These are phyloP conservation scores for Gallinago media DNA, from an alignment of 2,113 vertebrate species.

Conservation along the genomic window DNA sequence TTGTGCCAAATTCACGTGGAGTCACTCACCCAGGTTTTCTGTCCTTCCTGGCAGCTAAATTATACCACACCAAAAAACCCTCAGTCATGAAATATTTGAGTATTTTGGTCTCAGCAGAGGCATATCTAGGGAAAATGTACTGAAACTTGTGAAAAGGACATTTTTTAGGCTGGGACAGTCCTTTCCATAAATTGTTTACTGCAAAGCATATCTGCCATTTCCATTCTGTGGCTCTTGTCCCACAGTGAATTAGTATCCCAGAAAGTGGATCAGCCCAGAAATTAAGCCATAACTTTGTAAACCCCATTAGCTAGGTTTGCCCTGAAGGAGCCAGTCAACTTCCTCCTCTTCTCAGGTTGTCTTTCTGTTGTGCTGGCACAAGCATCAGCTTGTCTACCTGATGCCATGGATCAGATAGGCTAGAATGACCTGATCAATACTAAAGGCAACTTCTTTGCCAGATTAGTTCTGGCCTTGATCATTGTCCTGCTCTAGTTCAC, in stretches of 20 bases:
- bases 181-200: not conserved
- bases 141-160: not conserved
- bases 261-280: not conserved
- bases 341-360: not conserved
- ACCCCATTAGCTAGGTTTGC: not conserved
- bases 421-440: not conserved
- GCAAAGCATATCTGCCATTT: not conserved
- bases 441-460: not conserved
- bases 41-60: not conserved
- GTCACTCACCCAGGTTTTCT: not conserved
- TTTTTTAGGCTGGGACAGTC: not conserved
- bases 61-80: not conserved
- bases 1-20: not conserved
- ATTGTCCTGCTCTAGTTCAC: not conserved
- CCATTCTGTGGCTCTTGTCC: not conserved
- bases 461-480: not conserved
- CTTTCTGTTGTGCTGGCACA: not conserved
- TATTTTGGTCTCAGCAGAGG: constrained; percentile 1
- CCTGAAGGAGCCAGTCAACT: not conserved
- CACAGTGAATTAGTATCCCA: not conserved
- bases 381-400: not conserved
- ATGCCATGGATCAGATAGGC: not conserved
- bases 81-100: not conserved
- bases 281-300: not conserved
- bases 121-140: not conserved